These are phyloP conservation scores for Physocephala rufipes DNA, from an alignment of 2,888 invertebrate species.

Conservation along the genomic window DNA sequence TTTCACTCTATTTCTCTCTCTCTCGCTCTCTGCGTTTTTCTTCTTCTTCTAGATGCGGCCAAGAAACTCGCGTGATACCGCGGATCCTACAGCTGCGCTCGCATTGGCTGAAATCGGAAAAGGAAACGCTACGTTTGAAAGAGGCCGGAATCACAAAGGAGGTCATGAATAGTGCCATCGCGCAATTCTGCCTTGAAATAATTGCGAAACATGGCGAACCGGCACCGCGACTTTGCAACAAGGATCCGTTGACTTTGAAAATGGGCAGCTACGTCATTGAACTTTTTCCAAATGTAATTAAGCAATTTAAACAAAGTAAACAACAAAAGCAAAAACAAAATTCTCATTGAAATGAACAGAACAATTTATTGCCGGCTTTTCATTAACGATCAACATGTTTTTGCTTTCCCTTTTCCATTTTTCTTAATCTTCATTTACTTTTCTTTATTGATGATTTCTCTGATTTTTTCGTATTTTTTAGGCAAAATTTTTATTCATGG, in stretches of 20 bases:
- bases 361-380: constrained; percentile 21
- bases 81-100: constrained; percentile 93
- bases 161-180: constrained; percentile 94
- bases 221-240: constrained; percentile 95
- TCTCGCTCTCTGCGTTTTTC: neutral
- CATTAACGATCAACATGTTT: neutral
- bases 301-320: neutral
- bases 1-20: too few relatives aligned
- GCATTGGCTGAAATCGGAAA: constrained; percentile 93
- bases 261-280: constrained; percentile 94
- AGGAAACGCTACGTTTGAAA: constrained; percentile 87
- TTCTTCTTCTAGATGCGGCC: constrained; percentile 79
- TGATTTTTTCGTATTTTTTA: constrained; percentile 42
- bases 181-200: constrained; percentile 95
- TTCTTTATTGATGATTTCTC: constrained; percentile 4
- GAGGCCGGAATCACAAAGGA: constrained; percentile 94
- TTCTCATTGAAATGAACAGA: too few relatives aligned
- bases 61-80: constrained; percentile 97
- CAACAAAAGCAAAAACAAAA: neutral
- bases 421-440: neutral
- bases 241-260: constrained; percentile 97
- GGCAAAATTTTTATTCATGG: constrained; percentile 97
- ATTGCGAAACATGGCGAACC: constrained; percentile 96
- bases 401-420: neutral
- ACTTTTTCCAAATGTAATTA: constrained; percentile 85